A percentile compares a stretch with the other conserved stretches of the same genome.
Evolutionary conservation across 2,113 vertebrate species (phyloP).

Genomic region (Paraplagusia blochii): DNA sequence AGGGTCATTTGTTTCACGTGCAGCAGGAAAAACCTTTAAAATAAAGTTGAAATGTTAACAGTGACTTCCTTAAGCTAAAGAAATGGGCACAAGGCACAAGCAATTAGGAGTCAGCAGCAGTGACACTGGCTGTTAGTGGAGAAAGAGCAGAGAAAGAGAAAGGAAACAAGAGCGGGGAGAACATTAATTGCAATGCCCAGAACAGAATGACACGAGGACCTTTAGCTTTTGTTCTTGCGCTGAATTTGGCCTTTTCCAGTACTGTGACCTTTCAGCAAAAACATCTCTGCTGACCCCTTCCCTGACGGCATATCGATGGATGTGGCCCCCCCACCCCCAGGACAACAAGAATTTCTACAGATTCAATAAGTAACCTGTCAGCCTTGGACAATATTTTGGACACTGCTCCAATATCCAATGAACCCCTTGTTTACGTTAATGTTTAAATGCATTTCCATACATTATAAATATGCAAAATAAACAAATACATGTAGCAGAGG

Average conservation of each 20-base stretch:
- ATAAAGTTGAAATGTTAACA: constrained; percentile 23
- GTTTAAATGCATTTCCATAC: neutral
- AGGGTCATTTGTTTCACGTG: neutral
- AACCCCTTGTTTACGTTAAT: too few species aligned
- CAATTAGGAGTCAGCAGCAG: constrained; percentile 15
- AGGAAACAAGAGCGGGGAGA: constrained; percentile 19
- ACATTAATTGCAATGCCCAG: constrained; percentile 49
- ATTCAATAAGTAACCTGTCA: constrained; percentile 55
- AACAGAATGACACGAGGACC: constrained; percentile 46
- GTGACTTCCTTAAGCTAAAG: constrained; percentile 12
- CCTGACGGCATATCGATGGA: constrained; percentile 57
- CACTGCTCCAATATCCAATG: neutral
- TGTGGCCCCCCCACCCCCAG: too few species aligned
- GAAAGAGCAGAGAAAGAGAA: constrained; percentile 2
- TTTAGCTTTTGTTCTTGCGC: constrained; percentile 55
- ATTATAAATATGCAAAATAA: neutral
- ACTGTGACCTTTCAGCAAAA: constrained; percentile 48
- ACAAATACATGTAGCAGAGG: too few species aligned
- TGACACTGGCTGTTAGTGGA: constrained; percentile 19
- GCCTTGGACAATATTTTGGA: constrained; percentile 48
- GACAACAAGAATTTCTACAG: constrained; percentile 54
- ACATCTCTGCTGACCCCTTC: constrained; percentile 43
- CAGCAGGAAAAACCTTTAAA: constrained; percentile 21
- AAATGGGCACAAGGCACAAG: constrained; percentile 24
- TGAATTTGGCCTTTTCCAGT: constrained; percentile 55